Percentiles rank a stretch among this genome's conserved stretches.
Conservation (phyloP, 35 echinoderm and acorn worm species). For the Holothuria glaberrima region DNA sequence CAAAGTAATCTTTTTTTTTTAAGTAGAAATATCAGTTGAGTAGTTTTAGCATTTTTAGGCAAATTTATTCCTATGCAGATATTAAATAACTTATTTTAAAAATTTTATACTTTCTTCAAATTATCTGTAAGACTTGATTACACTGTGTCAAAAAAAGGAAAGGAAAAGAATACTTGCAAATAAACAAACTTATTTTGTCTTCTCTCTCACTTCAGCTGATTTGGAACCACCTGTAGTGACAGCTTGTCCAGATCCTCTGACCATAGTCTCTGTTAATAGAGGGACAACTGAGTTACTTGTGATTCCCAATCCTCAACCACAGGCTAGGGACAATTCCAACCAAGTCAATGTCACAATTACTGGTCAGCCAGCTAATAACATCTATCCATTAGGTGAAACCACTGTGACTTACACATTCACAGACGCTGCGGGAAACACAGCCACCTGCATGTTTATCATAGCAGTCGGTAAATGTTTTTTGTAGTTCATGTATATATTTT, state of each 20-base stretch:
- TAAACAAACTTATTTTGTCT: neutral
- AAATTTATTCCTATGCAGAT: too few relatives aligned
- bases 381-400: constrained; percentile 35
- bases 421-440: constrained; percentile 35
- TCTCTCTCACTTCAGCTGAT: neutral
- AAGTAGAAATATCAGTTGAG: too few relatives aligned
- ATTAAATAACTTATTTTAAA: too few relatives aligned
- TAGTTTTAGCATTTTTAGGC: too few relatives aligned
- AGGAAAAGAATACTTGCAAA: too few relatives aligned
- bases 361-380: constrained; percentile 1
- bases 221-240: neutral
- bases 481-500: neutral
- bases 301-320: neutral
- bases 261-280: neutral
- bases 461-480: neutral
- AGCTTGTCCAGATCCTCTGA: neutral
- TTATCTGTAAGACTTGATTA: too few relatives aligned
- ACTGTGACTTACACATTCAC: constrained; percentile 38
- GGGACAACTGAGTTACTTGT: neutral
- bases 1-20: too few relatives aligned
- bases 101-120: too few relatives aligned
- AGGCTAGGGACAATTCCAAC: constrained; percentile 10
- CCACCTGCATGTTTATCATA: neutral
- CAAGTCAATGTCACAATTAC: neutral
- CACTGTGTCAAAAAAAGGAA: too few relatives aligned